Conservation (phyloP, 2,113 vertebrate genomes). For the Artemisiospiza belli region DNA sequence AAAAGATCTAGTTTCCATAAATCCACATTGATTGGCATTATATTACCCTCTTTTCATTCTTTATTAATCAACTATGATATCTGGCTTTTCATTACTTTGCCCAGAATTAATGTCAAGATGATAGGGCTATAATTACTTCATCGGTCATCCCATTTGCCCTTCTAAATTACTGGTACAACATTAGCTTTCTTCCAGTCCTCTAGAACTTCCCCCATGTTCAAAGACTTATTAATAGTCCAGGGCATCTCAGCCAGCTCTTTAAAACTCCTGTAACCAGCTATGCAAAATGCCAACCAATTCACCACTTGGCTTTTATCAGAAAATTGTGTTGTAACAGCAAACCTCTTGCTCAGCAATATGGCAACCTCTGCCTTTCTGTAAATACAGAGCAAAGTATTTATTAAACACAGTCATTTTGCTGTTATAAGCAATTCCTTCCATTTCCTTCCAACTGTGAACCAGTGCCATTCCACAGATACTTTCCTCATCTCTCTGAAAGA, state of each 20-base stretch:
- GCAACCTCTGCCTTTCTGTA: background rate
- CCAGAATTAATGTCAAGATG: conserved; percentile 69
- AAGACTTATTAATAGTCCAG: conserved; percentile 42
- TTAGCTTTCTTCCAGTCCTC: conserved; percentile 59
- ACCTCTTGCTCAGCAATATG: background rate
- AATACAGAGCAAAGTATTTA: background rate
- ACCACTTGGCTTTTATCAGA: background rate
- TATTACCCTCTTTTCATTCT: conserved; percentile 70
- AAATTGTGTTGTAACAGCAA: background rate
- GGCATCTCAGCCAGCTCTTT: background rate
- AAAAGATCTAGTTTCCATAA: conserved; percentile 71
- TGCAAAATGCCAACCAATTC: background rate
- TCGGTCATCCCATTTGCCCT: conserved; percentile 71
- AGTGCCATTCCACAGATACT: background rate
- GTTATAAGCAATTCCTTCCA: background rate
- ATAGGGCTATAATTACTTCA: conserved; percentile 70
- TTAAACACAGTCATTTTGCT: background rate
- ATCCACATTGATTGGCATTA: conserved; percentile 70
- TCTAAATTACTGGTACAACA: conserved; percentile 69
- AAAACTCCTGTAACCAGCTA: background rate
- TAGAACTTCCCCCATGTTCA: conserved; percentile 38
- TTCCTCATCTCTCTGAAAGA: background rate
- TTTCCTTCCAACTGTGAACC: background rate
- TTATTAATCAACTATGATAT: conserved; percentile 72
- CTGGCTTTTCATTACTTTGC: conserved; percentile 69